Conservation (phyloP, 2,113 vertebrate genomes). For the Microcebus jonahi region DNA sequence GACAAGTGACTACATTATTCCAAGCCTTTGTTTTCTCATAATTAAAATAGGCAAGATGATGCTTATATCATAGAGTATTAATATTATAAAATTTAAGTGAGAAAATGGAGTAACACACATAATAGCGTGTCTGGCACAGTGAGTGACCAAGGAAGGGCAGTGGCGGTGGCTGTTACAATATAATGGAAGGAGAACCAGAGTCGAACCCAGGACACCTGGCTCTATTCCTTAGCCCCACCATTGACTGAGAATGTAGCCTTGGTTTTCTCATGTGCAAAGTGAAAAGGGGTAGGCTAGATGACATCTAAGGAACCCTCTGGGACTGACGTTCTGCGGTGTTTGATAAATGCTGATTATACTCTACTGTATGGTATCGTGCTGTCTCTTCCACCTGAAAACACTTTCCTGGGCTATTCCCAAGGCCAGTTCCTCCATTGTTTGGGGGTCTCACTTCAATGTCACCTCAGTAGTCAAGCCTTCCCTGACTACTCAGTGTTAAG, state of each 20-base stretch:
- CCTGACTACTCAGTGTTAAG: not conserved
- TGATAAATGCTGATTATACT: not conserved
- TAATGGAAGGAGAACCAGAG: not conserved
- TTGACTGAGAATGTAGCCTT: not conserved
- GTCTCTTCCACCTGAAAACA: not conserved
- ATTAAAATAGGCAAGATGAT: not conserved
- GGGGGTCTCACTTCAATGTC: not conserved
- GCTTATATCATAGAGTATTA: not conserved
- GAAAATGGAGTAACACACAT: not conserved
- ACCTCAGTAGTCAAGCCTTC: not conserved
- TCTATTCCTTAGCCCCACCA: not conserved
- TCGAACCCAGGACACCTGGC: not conserved
- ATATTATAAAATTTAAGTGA: not conserved
- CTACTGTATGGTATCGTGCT: not conserved
- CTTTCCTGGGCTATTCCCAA: not conserved
- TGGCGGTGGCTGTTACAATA: rapidly evolving
- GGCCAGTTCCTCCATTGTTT: not conserved
- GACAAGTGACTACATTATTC: not conserved
- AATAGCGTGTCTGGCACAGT: too few species aligned
- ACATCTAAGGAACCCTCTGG: not conserved
- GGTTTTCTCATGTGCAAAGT: not conserved
- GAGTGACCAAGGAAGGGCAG: not conserved
- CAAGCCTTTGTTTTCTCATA: not conserved
- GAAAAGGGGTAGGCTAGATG: not conserved
- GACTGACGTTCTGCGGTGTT: not conserved